A percentile compares a stretch with the other conserved stretches of the same genome.
phyloP scores from a whole-genome alignment of 2,888 invertebrate genomes.

The Tiphia femorata region DNA sequence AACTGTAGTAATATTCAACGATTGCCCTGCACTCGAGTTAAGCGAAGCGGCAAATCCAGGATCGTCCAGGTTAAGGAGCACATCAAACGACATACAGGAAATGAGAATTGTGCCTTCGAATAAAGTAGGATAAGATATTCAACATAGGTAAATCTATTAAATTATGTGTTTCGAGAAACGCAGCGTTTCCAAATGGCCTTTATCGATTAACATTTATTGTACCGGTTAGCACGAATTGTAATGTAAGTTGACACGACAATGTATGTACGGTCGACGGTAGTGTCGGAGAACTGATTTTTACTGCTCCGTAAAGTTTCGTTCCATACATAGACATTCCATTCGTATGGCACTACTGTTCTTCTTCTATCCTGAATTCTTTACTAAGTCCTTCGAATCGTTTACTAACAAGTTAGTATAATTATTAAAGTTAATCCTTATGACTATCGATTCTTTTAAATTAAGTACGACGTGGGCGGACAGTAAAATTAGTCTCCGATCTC shows the following conservation, averaged over 20 bases:
- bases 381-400: slow-evolving; percentile 23
- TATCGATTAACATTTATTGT: slow-evolving; percentile 41
- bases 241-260: slow-evolving; percentile 41
- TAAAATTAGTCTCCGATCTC: slow-evolving; percentile 47
- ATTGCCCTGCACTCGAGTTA: not conserved
- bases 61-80: no score
- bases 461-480: slow-evolving; percentile 21
- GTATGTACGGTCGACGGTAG: slow-evolving; percentile 45
- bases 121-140: slow-evolving; percentile 37
- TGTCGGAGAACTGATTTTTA: slow-evolving; percentile 46
- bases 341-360: slow-evolving; percentile 33
- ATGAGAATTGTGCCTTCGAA: slow-evolving; percentile 57
- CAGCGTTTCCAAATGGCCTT: slow-evolving; percentile 51
- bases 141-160: slow-evolving; percentile 49
- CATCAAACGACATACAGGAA: slow-evolving; percentile 20
- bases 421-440: slow-evolving; percentile 33
- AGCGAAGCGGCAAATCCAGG: not conserved
- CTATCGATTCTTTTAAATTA: slow-evolving; percentile 32
- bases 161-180: slow-evolving; percentile 45
- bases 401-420: slow-evolving; percentile 39
- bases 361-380: slow-evolving; percentile 7
- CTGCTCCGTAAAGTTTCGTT: slow-evolving; percentile 42
- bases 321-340: slow-evolving; percentile 65
- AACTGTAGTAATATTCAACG: not conserved
- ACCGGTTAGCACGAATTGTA: slow-evolving; percentile 31